Conservation (phyloP, 2,888 invertebrate species). For the Atrina japonica region DNA sequence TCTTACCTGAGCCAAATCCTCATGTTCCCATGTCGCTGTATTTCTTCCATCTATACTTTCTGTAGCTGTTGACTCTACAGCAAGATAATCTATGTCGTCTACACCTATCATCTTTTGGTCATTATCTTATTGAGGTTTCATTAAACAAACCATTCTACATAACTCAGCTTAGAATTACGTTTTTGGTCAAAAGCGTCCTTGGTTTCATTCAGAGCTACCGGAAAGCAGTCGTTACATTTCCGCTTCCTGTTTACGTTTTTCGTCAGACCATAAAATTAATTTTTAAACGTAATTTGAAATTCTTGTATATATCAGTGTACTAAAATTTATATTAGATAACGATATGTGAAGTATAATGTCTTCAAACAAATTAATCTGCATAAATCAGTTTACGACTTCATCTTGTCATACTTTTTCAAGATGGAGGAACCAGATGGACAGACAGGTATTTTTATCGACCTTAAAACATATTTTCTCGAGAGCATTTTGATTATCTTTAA, state of each 20-base stretch:
- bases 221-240: slow-evolving; percentile 13
- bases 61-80: slow-evolving; percentile 47
- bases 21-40: slow-evolving; percentile 71
- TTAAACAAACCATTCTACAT: too few species aligned
- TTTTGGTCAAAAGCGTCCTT: slow-evolving; percentile 19
- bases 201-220: slow-evolving; percentile 20
- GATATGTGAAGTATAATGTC: too few species aligned
- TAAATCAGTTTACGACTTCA: slow-evolving; percentile 33
- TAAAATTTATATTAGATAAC: too few species aligned
- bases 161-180: neutral
- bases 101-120: slow-evolving; percentile 23
- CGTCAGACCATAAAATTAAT: too few species aligned
- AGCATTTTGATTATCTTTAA: too few species aligned
- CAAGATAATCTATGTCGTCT: slow-evolving; percentile 43
- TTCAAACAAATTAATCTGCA: too few species aligned
- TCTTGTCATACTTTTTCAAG: slow-evolving; percentile 35
- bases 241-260: too few species aligned
- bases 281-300: too few species aligned
- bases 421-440: slow-evolving; percentile 52
- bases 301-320: too few species aligned
- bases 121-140: too few species aligned
- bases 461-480: too few species aligned
- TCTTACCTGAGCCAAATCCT: slow-evolving; percentile 71
- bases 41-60: slow-evolving; percentile 38
- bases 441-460: slow-evolving; percentile 35